Evolutionary conservation across 2,888 invertebrate genomes (phyloP), one percentile per base, ranked within the genome.

Genomic region (Patella caerulea): DNA sequence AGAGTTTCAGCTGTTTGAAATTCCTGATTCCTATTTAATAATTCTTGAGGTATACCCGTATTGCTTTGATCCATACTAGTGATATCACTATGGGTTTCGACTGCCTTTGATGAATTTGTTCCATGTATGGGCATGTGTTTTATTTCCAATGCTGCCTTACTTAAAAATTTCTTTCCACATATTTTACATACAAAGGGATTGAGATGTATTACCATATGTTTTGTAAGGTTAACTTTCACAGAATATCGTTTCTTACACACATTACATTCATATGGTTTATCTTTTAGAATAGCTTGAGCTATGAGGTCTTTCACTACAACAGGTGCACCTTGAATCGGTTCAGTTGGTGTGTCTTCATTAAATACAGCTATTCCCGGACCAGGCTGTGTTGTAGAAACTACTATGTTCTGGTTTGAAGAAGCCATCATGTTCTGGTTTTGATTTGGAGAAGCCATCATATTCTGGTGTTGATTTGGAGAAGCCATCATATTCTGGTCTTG

Each of bases 121-220:
- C 45, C 9, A 65, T 65, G 65, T 24, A 65, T 19, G 2, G 65
- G 65, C 65, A 65, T 65, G 24, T 65, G 65, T 65, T 65, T 65
- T 65, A 24, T 24, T 65, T 65, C 65, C 15, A 65, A 24, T 24
- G 65, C 65, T 65, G 19, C 24, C 19, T 65, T 65, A 14, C 24
- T 65, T 15, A 65, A 65, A 65, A 65, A 65, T 24, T 65, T 65
- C 24, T 65, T 65, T 12, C 65, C 65, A 65, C 65, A 65, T 24
- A 65, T 65, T 24, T 65, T 65, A 14, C 65, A 65, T 12, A 65
- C 65, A 65, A 65, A 65, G 14, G 65, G 65, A 65, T 65, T 65
- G 19, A 65, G 19, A 24, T 65, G 65, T 24, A 65, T 65, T 12
- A 65, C 65, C 65, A 65, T 65, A 24, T 65, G 65, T 65, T 65